Evolutionary conservation across 2,888 invertebrate species (phyloP).

Genomic region (Cerastoderma edule): DNA sequence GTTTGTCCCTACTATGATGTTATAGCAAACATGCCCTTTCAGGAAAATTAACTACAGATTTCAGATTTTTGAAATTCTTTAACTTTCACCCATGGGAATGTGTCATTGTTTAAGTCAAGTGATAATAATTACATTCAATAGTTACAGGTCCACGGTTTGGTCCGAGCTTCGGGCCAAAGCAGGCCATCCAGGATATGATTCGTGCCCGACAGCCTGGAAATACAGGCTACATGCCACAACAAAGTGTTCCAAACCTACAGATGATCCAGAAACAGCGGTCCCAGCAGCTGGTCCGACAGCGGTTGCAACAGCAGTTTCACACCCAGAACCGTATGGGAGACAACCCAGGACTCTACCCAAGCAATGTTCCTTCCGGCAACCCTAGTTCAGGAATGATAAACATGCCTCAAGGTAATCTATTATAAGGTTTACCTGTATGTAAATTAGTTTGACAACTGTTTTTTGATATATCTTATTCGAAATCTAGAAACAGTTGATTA

Average conservation of each 20-base stretch:
- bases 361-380: slow-evolving; percentile 42
- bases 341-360: slow-evolving; percentile 53
- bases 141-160: slow-evolving; percentile 55
- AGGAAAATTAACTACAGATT: too few relatives aligned
- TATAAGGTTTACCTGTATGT: too few relatives aligned
- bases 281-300: slow-evolving; percentile 63
- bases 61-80: too few relatives aligned
- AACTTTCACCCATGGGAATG: too few relatives aligned
- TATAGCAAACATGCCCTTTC: too few relatives aligned
- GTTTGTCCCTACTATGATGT: too few relatives aligned
- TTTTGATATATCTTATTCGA: too few relatives aligned
- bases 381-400: slow-evolving; percentile 65
- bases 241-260: slow-evolving; percentile 50
- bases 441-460: too few relatives aligned
- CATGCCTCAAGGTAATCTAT: slow-evolving; percentile 63
- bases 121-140: background rate
- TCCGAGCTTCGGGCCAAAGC: slow-evolving; percentile 47
- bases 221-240: slow-evolving; percentile 58
- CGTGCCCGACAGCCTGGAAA: slow-evolving; percentile 57
- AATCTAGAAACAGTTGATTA: too few relatives aligned
- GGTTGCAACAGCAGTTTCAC: slow-evolving; percentile 63
- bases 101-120: too few relatives aligned
- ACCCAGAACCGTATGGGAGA: slow-evolving; percentile 62
- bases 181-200: slow-evolving; percentile 66
- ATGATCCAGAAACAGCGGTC: slow-evolving; percentile 64